Percentiles rank a stretch among this genome's conserved stretches.
These are phyloP conservation scores for Drosophila suboccidentalis DNA, from an alignment of 2,888 invertebrate genomes.

Conservation along the genomic window DNA sequence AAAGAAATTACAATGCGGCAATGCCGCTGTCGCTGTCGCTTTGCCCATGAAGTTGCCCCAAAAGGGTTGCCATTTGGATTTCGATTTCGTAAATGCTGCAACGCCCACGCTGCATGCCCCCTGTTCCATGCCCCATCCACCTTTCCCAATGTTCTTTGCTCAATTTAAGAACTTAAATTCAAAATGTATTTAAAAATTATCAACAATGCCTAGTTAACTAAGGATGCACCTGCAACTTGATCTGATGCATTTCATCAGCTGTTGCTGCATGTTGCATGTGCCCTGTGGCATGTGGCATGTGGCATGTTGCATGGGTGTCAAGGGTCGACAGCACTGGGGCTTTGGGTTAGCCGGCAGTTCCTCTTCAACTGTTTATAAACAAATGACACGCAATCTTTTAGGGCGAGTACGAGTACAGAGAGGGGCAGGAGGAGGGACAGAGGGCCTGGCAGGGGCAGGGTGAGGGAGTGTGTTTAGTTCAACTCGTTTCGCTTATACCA, in stretches of 20 bases:
- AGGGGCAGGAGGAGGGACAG: constrained; percentile 1
- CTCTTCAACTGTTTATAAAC: constrained; percentile 81
- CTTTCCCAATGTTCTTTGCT: background rate
- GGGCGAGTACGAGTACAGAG: constrained; percentile 40
- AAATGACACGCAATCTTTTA: constrained; percentile 83
- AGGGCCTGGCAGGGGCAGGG: background rate
- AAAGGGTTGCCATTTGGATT: constrained; percentile 47
- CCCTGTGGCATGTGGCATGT: background rate
- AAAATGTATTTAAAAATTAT: background rate
- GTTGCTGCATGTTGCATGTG: constrained; percentile 25
- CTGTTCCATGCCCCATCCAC: background rate
- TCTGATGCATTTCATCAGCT: constrained; percentile 34
- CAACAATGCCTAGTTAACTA: constrained; percentile 4
- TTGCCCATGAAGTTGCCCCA: constrained; percentile 43
- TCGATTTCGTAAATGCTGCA: constrained; percentile 36
- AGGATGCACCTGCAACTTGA: constrained; percentile 31
- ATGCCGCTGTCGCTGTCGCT: constrained; percentile 4
- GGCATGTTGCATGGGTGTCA: constrained; percentile 50
- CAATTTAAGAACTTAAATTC: background rate
- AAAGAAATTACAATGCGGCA: constrained; percentile 82
- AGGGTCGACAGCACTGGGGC: constrained; percentile 62
- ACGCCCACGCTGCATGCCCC: constrained; percentile 21
- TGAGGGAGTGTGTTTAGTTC: constrained; percentile 21
- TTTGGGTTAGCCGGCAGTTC: constrained; percentile 57
- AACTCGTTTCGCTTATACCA: constrained; percentile 29